These are phyloP conservation scores for Drosophila setosimentum DNA, from an alignment of 2,888 invertebrate genomes.

Conservation along the genomic window DNA sequence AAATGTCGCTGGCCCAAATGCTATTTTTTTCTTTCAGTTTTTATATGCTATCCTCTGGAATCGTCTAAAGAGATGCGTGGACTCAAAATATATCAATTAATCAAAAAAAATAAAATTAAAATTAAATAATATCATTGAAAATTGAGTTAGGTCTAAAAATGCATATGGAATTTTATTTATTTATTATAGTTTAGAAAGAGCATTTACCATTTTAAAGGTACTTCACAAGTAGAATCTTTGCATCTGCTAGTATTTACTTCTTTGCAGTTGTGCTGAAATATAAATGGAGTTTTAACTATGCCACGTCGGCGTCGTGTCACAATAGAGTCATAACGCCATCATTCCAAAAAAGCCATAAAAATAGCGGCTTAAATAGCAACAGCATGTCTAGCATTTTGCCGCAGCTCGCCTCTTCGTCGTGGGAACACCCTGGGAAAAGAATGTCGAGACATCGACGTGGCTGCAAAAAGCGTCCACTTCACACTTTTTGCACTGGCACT, in stretches of 20 bases:
- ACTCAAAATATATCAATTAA: no score
- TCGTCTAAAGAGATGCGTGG: no score
- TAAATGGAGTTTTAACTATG: slow-evolving; percentile 64
- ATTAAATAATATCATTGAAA: neutral
- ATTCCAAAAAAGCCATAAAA: slow-evolving; percentile 67
- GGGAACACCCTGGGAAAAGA: slow-evolving; percentile 3
- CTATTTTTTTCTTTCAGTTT: no score
- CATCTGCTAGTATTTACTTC: neutral
- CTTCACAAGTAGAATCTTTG: no score
- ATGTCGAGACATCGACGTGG: slow-evolving; percentile 17
- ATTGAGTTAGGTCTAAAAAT: neutral
- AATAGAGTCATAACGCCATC: slow-evolving; percentile 74
- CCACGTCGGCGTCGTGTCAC: slow-evolving; percentile 66
- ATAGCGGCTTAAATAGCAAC: slow-evolving; percentile 72
- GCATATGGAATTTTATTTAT: neutral
- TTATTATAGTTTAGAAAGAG: neutral
- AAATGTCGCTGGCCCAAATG: no score
- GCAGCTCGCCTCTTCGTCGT: slow-evolving; percentile 2
- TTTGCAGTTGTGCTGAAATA: slow-evolving; percentile 28
- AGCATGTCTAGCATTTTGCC: slow-evolving; percentile 62
- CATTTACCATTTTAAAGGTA: neutral
- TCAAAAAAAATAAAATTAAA: no score
- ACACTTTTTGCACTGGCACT: slow-evolving; percentile 62
- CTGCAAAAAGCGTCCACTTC: slow-evolving; percentile 59
- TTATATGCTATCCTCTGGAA: no score